Conservation (phyloP, 2,113 vertebrate species). For the Melanerpes aurifrons region DNA sequence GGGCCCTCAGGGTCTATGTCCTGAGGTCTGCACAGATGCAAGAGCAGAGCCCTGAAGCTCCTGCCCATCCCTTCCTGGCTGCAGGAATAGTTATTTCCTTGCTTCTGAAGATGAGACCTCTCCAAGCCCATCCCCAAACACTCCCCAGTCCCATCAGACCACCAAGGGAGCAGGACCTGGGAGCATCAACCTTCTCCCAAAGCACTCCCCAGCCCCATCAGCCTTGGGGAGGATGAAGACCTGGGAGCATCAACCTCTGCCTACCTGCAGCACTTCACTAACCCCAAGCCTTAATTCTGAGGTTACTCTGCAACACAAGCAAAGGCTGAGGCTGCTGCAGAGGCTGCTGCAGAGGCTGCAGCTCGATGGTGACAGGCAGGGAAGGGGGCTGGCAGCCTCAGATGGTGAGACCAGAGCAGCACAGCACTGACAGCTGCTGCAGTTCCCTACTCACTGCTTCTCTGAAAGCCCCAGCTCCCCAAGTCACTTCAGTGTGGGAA, state of each 20-base stretch:
- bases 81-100: background rate
- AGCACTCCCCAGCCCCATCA: background rate
- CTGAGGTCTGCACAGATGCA: background rate
- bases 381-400: background rate
- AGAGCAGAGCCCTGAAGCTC: background rate
- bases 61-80: background rate
- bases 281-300: background rate
- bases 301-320: background rate
- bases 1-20: background rate
- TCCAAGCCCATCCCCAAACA: background rate
- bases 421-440: background rate
- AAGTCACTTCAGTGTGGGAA: background rate
- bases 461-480: slow-evolving; percentile 12
- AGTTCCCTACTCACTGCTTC: background rate
- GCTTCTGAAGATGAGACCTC: background rate
- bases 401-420: background rate
- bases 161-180: background rate
- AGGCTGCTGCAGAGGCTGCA: background rate
- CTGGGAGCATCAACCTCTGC: background rate
- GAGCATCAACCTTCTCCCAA: background rate
- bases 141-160: background rate
- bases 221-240: background rate
- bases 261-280: background rate
- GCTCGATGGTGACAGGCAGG: background rate
- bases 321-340: background rate